phyloP scores from a whole-genome alignment of 2,888 invertebrate genomes.

The Dilophus febrilis region DNA sequence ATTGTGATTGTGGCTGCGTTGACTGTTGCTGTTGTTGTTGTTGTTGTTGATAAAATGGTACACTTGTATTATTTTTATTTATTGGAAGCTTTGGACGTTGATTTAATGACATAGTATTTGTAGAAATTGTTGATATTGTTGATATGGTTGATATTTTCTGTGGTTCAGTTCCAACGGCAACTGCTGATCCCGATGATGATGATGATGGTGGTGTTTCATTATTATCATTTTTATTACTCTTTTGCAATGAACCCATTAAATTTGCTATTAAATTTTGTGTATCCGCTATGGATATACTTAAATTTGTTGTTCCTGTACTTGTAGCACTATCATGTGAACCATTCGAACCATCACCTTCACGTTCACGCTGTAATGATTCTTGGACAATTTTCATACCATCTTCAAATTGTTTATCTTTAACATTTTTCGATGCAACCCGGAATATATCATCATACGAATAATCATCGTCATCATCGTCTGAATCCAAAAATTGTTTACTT shows the following conservation, averaged over 20 bases:
- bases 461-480: conserved; percentile 46
- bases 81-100: background rate
- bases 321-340: conserved; percentile 21
- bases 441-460: conserved; percentile 73
- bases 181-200: too few species aligned
- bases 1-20: background rate
- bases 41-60: conserved; percentile 9
- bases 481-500: conserved; percentile 5
- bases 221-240: conserved; percentile 8
- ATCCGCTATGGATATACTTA: conserved; percentile 32
- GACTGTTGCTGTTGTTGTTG: background rate
- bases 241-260: conserved; percentile 40
- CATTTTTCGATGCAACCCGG: conserved; percentile 56
- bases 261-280: conserved; percentile 45
- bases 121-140: background rate
- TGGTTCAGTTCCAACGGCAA: too few species aligned
- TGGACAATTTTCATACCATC: conserved; percentile 40
- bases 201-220: background rate
- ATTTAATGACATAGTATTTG: background rate
- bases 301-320: conserved; percentile 5
- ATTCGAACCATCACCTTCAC: conserved; percentile 18
- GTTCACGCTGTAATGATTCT: conserved; percentile 29
- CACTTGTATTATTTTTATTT: background rate
- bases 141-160: too few species aligned
- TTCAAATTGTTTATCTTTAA: conserved; percentile 41